Conservation (phyloP, 2,888 invertebrate genomes). For the Spialia ferax region DNA sequence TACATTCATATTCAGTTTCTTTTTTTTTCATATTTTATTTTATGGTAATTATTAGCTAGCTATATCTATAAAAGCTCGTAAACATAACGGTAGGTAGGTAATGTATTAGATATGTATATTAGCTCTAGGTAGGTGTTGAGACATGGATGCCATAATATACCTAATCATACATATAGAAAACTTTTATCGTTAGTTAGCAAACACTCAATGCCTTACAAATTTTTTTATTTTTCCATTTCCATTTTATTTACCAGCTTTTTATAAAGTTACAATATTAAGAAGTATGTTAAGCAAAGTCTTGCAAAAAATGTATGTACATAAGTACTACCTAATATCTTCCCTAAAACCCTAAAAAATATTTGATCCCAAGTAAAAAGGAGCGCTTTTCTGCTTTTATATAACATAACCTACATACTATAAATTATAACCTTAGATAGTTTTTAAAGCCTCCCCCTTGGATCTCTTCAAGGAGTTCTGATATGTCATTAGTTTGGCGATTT, state of each 20-base stretch:
- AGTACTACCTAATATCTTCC: conserved; percentile 20
- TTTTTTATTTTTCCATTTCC: background rate
- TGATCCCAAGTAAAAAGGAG: conserved; percentile 53
- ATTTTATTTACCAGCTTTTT: conserved; percentile 17
- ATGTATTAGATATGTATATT: too few species aligned
- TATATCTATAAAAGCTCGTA: conserved; percentile 7
- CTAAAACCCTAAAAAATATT: conserved; percentile 46
- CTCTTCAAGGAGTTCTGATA: conserved; percentile 69
- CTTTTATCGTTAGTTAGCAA: background rate
- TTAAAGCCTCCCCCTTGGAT: conserved; percentile 43
- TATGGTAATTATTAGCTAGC: background rate
- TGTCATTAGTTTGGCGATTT: conserved; percentile 75
- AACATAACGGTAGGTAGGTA: conserved; percentile 8
- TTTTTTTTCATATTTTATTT: background rate
- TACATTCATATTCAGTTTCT: background rate
- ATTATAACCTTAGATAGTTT: conserved; percentile 32
- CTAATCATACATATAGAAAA: too few species aligned
- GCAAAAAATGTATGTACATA: conserved; percentile 28
- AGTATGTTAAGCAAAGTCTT: conserved; percentile 34
- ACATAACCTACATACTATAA: conserved; percentile 14
- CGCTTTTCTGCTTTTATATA: conserved; percentile 28
- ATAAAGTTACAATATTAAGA: background rate
- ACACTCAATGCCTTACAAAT: background rate
- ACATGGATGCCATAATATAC: too few species aligned
- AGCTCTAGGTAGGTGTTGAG: background rate